Evolutionary conservation across 2,797 vertebrate genomes (phyloP).

Genomic region (Parauchenoglanis punctatus): DNA sequence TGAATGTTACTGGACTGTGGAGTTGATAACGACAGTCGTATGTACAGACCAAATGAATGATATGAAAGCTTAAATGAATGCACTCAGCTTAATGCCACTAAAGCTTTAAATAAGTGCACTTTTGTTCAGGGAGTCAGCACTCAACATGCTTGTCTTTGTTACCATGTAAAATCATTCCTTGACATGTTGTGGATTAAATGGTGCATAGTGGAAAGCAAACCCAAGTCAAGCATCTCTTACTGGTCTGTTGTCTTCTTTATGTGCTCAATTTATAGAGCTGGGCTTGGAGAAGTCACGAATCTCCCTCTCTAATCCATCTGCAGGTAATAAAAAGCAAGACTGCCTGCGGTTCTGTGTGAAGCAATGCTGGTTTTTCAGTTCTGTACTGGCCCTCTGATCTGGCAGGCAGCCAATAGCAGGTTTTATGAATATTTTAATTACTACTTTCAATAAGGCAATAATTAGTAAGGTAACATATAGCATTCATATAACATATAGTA

Average conservation of each 20-base stretch:
- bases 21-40: background rate
- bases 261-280: conserved; percentile 45
- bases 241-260: conserved; percentile 53
- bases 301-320: conserved; percentile 43
- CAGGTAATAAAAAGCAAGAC: conserved; percentile 45
- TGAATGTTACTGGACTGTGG: background rate
- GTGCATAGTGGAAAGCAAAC: conserved; percentile 43
- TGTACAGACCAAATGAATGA: background rate
- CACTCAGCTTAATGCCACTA: background rate
- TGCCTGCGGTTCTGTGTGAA: conserved; percentile 25
- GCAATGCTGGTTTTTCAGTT: conserved; percentile 22
- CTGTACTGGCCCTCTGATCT: background rate
- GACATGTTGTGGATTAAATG: conserved; percentile 47
- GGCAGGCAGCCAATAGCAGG: conserved; percentile 9
- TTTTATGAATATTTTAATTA: conserved; percentile 49
- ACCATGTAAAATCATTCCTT: conserved; percentile 31
- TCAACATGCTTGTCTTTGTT: conserved; percentile 20
- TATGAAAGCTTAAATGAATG: background rate
- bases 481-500: no score
- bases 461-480: background rate
- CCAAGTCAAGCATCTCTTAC: conserved; percentile 37
- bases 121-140: background rate
- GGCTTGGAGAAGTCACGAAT: conserved; percentile 34
- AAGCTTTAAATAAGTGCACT: conserved; percentile 9
- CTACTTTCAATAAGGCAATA: conserved; percentile 8